These are phyloP conservation scores for Sabellastarte sp. DNA, from an alignment of 2,888 invertebrate genomes.

Conservation along the genomic window DNA sequence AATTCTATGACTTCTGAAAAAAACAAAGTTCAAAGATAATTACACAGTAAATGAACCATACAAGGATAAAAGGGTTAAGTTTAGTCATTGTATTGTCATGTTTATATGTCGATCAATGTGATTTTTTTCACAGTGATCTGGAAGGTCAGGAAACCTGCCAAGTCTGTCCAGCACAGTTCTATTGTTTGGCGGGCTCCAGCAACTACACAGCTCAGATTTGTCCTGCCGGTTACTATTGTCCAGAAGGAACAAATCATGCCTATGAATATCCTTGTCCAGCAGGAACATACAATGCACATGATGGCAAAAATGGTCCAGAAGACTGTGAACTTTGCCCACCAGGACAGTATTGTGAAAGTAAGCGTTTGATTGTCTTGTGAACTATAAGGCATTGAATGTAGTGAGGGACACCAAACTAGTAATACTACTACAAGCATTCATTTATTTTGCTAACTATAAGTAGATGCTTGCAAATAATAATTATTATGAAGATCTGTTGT, in stretches of 20 bases:
- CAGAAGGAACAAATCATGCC: conserved; percentile 40
- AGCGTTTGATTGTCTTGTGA: too few relatives aligned
- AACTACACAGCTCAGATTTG: conserved; percentile 41
- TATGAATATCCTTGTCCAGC: conserved; percentile 44
- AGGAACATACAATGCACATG: conserved; percentile 50
- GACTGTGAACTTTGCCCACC: conserved; percentile 51
- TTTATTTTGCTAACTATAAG: too few relatives aligned
- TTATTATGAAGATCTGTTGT: too few relatives aligned
- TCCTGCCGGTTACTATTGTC: conserved; percentile 52
- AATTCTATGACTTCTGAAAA: too few relatives aligned
- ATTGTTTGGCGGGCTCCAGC: conserved; percentile 48
- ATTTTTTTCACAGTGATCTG: conserved; percentile 36
- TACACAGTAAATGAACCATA: too few relatives aligned
- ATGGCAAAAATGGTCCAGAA: conserved; percentile 31
- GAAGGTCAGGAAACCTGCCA: conserved; percentile 39
- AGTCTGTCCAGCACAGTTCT: conserved; percentile 48
- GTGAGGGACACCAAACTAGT: too few relatives aligned
- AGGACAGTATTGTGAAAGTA: conserved; percentile 51
- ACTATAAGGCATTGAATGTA: too few relatives aligned
- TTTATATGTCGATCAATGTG: background rate
- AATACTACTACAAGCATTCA: too few relatives aligned
- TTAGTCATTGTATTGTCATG: too few relatives aligned
- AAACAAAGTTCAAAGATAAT: too few relatives aligned
- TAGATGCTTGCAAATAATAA: too few relatives aligned
- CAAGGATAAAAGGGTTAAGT: too few relatives aligned